Evolutionary conservation across 2,113 vertebrate genomes (phyloP).

Genomic region (Notechis scutatus): DNA sequence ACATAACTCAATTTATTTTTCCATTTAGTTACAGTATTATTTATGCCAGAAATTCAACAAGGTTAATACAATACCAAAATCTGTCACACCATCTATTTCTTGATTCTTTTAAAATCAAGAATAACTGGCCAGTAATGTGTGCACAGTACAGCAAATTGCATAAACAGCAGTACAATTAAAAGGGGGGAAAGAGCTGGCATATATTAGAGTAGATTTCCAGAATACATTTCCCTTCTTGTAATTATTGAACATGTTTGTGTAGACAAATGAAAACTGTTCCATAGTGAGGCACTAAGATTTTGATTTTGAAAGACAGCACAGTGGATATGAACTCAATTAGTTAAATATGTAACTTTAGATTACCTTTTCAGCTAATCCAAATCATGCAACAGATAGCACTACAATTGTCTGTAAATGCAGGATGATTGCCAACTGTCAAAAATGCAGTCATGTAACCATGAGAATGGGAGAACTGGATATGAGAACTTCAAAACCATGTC

Average conservation of each 20-base stretch:
- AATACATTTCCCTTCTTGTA: background rate
- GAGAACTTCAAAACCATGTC: background rate
- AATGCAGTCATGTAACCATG: background rate
- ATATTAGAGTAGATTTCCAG: background rate
- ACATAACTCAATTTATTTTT: background rate
- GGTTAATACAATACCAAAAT: background rate
- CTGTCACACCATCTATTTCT: background rate
- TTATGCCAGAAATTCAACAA: background rate
- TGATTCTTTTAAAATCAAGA: background rate
- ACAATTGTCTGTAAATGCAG: background rate
- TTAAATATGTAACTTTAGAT: background rate
- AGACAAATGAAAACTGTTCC: background rate
- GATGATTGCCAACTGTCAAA: background rate
- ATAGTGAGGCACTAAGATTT: background rate
- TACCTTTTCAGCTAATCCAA: background rate
- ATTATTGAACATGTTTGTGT: background rate
- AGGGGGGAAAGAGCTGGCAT: background rate
- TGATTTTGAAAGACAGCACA: background rate
- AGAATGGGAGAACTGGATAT: background rate
- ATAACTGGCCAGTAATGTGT: background rate
- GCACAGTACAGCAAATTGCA: background rate
- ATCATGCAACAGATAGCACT: background rate
- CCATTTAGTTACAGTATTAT: background rate
- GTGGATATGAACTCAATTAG: background rate
- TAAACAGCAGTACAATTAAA: background rate